These are phyloP conservation scores for Amiota mariae DNA, from an alignment of 2,888 invertebrate genomes.

Conservation along the genomic window DNA sequence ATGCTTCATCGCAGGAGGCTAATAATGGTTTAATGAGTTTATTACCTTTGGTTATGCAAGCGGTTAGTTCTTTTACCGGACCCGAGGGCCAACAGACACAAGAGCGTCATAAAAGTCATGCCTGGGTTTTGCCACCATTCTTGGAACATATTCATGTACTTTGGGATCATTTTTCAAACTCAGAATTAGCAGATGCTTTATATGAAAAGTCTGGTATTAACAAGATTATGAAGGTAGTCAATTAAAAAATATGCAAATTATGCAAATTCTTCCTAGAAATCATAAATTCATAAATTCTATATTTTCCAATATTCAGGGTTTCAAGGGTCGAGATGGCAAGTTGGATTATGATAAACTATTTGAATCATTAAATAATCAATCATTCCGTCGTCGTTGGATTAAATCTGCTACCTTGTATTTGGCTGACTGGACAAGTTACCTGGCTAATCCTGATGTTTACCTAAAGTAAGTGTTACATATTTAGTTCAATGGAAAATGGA, in stretches of 20 bases:
- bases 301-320: conserved; percentile 70
- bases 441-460: conserved; percentile 85
- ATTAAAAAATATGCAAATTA: too few relatives aligned
- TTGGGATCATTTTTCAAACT: conserved; percentile 86
- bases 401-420: conserved; percentile 83
- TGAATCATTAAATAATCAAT: conserved; percentile 86
- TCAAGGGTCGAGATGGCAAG: conserved; percentile 81
- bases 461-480: conserved; percentile 76
- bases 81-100: conserved; percentile 78
- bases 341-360: conserved; percentile 83
- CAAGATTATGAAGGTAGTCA: conserved; percentile 78
- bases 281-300: neutral
- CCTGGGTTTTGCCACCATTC: conserved; percentile 82
- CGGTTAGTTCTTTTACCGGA: conserved; percentile 78
- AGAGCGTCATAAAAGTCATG: conserved; percentile 81
- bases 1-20: conserved; percentile 41
- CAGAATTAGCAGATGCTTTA: conserved; percentile 83
- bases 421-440: conserved; percentile 82
- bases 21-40: conserved; percentile 75
- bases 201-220: conserved; percentile 84
- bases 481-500: conserved; percentile 4
- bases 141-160: conserved; percentile 81
- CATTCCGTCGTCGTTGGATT: conserved; percentile 87
- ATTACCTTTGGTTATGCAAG: conserved; percentile 81
- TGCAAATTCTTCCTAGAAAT: too few relatives aligned